These are phyloP conservation scores for Nicator chloris DNA, from an alignment of 2,113 vertebrate genomes.

Conservation along the genomic window DNA sequence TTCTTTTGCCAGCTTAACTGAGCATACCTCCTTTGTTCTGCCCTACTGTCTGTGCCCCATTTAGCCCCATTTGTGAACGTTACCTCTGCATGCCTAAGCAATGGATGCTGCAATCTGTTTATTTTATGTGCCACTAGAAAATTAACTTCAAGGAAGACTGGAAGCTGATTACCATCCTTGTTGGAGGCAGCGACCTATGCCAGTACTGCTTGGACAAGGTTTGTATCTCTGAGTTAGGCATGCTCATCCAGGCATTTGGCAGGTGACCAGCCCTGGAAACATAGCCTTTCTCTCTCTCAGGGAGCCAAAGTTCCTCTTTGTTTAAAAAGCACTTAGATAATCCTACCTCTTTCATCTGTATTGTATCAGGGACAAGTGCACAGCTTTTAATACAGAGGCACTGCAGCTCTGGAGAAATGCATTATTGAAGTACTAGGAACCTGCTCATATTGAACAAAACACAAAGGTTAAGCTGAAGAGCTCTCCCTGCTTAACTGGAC, in stretches of 20 bases:
- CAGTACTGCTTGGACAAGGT: constrained; percentile 87
- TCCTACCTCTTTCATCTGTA: not conserved
- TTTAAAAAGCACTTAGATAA: not conserved
- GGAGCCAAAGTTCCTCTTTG: not conserved
- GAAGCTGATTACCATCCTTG: constrained; percentile 92
- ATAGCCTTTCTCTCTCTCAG: not conserved
- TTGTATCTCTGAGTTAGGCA: constrained; percentile 26
- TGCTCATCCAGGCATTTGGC: not conserved
- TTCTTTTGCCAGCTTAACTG: not conserved
- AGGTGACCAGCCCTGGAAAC: not conserved
- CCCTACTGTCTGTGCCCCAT: not conserved
- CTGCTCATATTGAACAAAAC: not conserved
- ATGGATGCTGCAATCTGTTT: not conserved
- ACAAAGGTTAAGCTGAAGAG: not conserved
- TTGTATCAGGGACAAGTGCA: not conserved
- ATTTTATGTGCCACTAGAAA: constrained; percentile 67
- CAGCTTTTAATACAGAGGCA: not conserved
- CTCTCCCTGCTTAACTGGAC: not conserved
- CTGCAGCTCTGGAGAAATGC: not conserved
- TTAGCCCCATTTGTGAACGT: not conserved
- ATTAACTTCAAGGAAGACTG: constrained; percentile 88
- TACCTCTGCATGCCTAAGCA: not conserved
- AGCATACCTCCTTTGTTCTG: not conserved
- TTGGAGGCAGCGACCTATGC: constrained; percentile 90
- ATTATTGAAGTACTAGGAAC: not conserved